Conservation (phyloP, 2,888 invertebrate species). For the Pheosia tremula region DNA sequence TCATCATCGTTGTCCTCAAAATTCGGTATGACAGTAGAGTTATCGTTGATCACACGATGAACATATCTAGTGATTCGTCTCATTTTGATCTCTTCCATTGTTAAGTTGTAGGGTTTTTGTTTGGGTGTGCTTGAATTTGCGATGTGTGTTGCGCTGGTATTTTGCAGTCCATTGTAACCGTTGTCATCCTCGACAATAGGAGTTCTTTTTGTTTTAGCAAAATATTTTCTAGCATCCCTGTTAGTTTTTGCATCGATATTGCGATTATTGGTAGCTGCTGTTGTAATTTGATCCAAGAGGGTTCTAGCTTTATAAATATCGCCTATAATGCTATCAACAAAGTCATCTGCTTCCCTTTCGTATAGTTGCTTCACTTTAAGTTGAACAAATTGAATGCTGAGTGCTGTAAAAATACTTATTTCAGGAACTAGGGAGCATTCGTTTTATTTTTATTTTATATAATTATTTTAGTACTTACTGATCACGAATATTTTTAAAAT, state of each 20-base stretch:
- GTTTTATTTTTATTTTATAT: no score
- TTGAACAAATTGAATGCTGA: neutral
- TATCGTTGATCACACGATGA: constrained; percentile 21
- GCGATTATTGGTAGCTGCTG: neutral
- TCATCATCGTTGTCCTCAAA: constrained; percentile 35
- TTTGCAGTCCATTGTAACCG: no score
- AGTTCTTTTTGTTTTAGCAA: neutral
- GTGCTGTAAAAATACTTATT: neutral
- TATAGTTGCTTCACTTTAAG: neutral
- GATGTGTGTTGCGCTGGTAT: no score
- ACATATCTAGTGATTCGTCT: constrained; percentile 23
- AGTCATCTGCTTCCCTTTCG: neutral
- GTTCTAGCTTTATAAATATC: constrained; percentile 5
- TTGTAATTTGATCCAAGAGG: neutral
- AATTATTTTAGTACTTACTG: neutral
- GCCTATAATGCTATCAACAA: neutral
- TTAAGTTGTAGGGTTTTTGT: constrained; percentile 11
- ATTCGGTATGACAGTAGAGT: constrained; percentile 26
- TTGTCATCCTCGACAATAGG: neutral
- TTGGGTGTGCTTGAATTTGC: neutral
- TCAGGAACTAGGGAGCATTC: no score
- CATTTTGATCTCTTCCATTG: constrained; percentile 21
- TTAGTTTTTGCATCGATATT: neutral
- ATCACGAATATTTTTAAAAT: neutral
- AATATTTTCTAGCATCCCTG: neutral